phyloP scores from a whole-genome alignment of 2,888 invertebrate species.

The Lacanobia oleracea region DNA sequence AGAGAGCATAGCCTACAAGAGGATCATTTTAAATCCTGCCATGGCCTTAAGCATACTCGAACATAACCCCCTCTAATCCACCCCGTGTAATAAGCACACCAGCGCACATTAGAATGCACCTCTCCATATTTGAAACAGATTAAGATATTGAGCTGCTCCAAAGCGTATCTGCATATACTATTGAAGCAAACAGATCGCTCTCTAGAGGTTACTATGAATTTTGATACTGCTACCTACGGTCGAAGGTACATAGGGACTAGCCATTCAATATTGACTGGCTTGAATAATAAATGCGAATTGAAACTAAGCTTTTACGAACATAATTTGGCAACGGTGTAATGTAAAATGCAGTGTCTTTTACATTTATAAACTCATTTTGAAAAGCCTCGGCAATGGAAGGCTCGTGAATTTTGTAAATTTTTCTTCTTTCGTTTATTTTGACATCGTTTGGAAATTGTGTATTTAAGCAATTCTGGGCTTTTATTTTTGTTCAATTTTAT shows the following conservation, averaged over 20 bases:
- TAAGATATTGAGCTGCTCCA: constrained; percentile 69
- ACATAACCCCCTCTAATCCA: background rate
- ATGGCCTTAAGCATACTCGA: background rate
- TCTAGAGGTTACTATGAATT: constrained; percentile 67
- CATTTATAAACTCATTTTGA: constrained; percentile 22
- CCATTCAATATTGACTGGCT: constrained; percentile 66
- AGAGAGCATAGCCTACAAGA: background rate
- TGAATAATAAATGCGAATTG: constrained; percentile 67
- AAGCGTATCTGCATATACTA: constrained; percentile 69
- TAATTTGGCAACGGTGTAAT: constrained; percentile 43
- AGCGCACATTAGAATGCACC: constrained; percentile 34
- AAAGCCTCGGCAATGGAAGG: background rate
- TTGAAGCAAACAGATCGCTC: constrained; percentile 65
- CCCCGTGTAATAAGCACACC: constrained; percentile 16
- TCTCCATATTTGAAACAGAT: constrained; percentile 67
- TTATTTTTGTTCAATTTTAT: background rate
- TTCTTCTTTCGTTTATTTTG: constrained; percentile 1
- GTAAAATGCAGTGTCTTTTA: constrained; percentile 20
- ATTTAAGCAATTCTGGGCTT: background rate
- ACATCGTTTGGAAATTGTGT: background rate
- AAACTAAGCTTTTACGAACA: constrained; percentile 58
- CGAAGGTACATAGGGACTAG: constrained; percentile 51
- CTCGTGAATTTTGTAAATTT: constrained; percentile 16
- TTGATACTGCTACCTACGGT: constrained; percentile 58
- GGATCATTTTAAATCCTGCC: background rate